Conservation (phyloP, 2,888 invertebrate species). For the Margaritifera margaritifera region DNA sequence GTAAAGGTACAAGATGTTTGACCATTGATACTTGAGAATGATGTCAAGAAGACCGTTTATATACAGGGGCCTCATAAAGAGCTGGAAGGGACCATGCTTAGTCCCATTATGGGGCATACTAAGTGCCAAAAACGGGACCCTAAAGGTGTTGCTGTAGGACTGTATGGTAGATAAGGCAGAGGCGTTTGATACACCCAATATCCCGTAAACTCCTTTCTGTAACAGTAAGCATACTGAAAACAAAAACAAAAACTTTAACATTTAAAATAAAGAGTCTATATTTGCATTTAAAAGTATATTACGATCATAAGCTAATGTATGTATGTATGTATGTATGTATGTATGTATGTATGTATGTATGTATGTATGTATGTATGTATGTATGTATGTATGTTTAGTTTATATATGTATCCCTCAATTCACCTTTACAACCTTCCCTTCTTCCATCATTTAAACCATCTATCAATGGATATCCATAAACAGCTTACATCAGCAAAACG, state of each 20-base stretch:
- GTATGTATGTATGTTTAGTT: too few relatives aligned
- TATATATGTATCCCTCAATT: too few relatives aligned
- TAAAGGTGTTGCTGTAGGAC: constrained; percentile 58
- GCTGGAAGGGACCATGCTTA: constrained; percentile 42
- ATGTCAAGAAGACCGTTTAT: constrained; percentile 52
- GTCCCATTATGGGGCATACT: constrained; percentile 51
- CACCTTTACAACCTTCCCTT: too few relatives aligned
- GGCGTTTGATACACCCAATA: constrained; percentile 54
- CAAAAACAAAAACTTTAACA: neutral
- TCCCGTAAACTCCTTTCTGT: constrained; percentile 50
- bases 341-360: too few relatives aligned
- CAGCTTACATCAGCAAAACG: too few relatives aligned
- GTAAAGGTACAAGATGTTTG: constrained; percentile 51
- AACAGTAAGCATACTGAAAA: constrained; percentile 53
- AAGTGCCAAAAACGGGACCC: constrained; percentile 55
- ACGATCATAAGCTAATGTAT: too few relatives aligned
- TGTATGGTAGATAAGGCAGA: constrained; percentile 61
- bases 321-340: too few relatives aligned
- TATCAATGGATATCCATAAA: too few relatives aligned
- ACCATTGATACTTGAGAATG: constrained; percentile 43
- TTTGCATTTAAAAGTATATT: too few relatives aligned
- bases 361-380: too few relatives aligned
- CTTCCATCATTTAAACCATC: too few relatives aligned
- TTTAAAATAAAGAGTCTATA: too few relatives aligned
- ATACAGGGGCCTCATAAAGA: constrained; percentile 53